A percentile compares a stretch with the other conserved stretches of the same genome.
These are phyloP conservation scores for Petrocephalus microphthalmus DNA, from an alignment of 2,113 vertebrate species.

Conservation along the genomic window DNA sequence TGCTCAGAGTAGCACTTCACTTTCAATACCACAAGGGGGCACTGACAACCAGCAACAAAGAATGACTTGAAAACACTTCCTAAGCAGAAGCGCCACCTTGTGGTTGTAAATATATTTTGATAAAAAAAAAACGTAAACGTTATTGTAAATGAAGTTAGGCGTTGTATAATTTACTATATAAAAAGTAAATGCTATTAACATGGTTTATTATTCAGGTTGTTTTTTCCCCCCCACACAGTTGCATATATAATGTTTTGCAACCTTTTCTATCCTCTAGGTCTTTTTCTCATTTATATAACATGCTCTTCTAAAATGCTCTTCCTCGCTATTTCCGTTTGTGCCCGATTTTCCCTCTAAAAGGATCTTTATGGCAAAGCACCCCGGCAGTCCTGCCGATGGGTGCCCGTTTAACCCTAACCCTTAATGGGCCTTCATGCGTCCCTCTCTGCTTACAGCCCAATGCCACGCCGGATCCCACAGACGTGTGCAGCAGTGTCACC, in stretches of 20 bases:
- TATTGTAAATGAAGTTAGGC: background rate
- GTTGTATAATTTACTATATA: background rate
- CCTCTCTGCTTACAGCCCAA: slow-evolving; percentile 74
- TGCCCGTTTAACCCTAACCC: background rate
- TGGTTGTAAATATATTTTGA: background rate
- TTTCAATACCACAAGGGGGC: slow-evolving; percentile 35
- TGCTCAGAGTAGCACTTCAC: background rate
- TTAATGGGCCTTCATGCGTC: slow-evolving; percentile 35
- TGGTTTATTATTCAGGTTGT: background rate
- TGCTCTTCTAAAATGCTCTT: background rate
- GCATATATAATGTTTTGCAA: background rate
- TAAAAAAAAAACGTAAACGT: background rate
- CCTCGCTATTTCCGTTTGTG: slow-evolving; percentile 16
- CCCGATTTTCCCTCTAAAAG: slow-evolving; percentile 28
- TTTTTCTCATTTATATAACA: background rate
- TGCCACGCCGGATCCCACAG: slow-evolving; percentile 74
- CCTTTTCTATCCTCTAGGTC: background rate
- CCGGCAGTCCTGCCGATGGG: slow-evolving; percentile 24
- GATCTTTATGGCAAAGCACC: slow-evolving; percentile 34
- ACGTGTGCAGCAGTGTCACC: slow-evolving; percentile 76
- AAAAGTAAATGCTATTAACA: background rate
- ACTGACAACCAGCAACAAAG: background rate
- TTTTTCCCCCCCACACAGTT: background rate
- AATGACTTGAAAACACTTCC: background rate
- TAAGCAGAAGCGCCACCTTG: slow-evolving; percentile 21